These are phyloP conservation scores for Calliphora vicina DNA, from an alignment of 1,140 invertebrate genomes.

Conservation along the genomic window DNA sequence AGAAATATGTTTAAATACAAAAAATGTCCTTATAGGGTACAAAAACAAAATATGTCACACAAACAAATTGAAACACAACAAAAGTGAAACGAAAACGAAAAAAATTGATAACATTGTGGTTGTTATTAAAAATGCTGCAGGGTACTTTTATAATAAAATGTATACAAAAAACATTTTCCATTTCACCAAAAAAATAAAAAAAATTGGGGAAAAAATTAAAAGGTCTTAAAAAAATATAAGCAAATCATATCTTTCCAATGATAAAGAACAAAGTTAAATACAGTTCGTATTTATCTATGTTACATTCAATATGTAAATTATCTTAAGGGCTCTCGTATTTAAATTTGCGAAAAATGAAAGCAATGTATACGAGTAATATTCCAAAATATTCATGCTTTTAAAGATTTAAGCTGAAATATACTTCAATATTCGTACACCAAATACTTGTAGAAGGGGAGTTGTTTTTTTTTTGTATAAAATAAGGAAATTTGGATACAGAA, in stretches of 20 bases:
- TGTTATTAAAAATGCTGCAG: constrained; percentile 28
- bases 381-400: neutral
- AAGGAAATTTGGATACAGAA: no score
- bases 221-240: constrained; percentile 9
- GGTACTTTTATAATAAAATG: neutral
- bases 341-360: neutral
- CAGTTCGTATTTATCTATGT: neutral
- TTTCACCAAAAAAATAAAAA: neutral
- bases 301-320: constrained; percentile 14
- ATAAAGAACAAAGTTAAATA: neutral
- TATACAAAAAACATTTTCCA: neutral
- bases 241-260: neutral
- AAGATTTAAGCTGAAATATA: neutral
- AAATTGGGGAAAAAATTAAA: neutral
- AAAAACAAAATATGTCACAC: neutral
- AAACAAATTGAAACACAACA: neutral
- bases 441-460: no score
- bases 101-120: constrained; percentile 24
- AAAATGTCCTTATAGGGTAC: neutral
- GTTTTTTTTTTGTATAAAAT: no score
- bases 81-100: neutral
- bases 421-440: neutral
- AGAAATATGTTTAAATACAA: neutral
- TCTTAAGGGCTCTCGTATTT: neutral
- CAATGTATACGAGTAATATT: neutral